Percentiles rank a stretch among this genome's conserved stretches.
Evolutionary conservation across 2,888 invertebrate genomes (phyloP).

Genomic region (Oegoconia quadripuncta): DNA sequence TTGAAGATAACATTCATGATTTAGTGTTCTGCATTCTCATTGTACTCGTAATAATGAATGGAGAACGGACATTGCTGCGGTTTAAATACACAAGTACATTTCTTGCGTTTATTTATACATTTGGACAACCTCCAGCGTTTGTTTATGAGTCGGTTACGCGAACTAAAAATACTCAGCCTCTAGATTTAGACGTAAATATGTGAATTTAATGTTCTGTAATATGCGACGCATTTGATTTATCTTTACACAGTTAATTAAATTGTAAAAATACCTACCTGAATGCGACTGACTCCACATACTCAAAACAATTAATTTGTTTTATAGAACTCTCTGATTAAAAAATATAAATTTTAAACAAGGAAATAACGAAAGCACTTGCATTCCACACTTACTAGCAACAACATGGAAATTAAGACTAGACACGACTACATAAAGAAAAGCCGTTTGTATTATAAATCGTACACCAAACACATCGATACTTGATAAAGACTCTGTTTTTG

Average conservation of each 20-base stretch:
- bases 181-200: conserved; percentile 37
- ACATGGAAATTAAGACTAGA: not conserved
- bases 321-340: not conserved
- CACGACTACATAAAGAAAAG: not conserved
- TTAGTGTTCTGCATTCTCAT: not conserved
- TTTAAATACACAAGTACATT: conserved; percentile 32
- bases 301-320: no score
- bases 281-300: no score
- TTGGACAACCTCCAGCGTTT: conserved; percentile 61
- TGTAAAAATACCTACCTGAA: no score
- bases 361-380: no score
- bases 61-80: conserved; percentile 17
- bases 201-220: conserved; percentile 23
- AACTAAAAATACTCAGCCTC: conserved; percentile 36
- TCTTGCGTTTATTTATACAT: conserved; percentile 29
- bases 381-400: no score
- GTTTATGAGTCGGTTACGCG: conserved; percentile 41
- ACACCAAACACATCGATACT: no score
- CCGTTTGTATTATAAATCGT: no score
- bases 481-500: conserved; percentile 12
- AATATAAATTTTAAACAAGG: no score
- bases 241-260: no score
- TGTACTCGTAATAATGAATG: conserved; percentile 20
- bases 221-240: not conserved
- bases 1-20: no score